Conservation (phyloP, 1,140 invertebrate species). For the Scaptomyza montana region DNA sequence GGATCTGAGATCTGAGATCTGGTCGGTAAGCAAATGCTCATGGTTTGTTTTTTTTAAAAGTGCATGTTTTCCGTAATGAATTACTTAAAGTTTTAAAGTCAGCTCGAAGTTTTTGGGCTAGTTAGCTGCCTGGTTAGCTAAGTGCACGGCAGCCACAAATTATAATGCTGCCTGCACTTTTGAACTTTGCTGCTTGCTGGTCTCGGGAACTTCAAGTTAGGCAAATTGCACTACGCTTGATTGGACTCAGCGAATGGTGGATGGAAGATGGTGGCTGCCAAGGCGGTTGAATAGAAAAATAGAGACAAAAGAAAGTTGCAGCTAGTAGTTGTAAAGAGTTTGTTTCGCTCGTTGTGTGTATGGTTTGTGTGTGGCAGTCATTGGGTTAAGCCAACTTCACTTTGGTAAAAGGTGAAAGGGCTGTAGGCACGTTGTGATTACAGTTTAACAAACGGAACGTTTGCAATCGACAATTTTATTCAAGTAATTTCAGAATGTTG, state of each 20-base stretch:
- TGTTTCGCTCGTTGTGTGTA: slow-evolving; percentile 4
- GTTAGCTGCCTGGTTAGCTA: slow-evolving; percentile 62
- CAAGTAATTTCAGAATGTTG: too few species aligned
- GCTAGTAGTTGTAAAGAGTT: slow-evolving; percentile 49
- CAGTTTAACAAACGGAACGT: too few species aligned
- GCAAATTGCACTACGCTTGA: slow-evolving; percentile 70
- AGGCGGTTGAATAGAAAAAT: slow-evolving; percentile 10
- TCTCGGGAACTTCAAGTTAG: slow-evolving; percentile 36
- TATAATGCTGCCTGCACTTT: slow-evolving; percentile 80
- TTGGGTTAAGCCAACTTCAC: slow-evolving; percentile 48
- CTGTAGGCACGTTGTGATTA: slow-evolving; percentile 6
- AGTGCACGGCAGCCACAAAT: slow-evolving; percentile 79
- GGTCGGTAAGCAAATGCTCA: slow-evolving; percentile 42
- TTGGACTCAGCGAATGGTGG: slow-evolving; percentile 45
- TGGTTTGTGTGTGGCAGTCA: slow-evolving; percentile 37
- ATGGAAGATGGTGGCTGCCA: not conserved
- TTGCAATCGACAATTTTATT: too few species aligned
- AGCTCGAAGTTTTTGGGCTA: slow-evolving; percentile 37
- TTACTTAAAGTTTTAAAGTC: slow-evolving; percentile 49
- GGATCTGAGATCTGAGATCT: not conserved
- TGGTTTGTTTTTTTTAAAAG: slow-evolving; percentile 56
- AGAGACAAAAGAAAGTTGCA: slow-evolving; percentile 71
- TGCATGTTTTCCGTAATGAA: slow-evolving; percentile 62
- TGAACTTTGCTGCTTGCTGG: slow-evolving; percentile 57
- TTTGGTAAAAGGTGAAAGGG: slow-evolving; percentile 43